These are phyloP conservation scores for Epinephelus coioides DNA, from an alignment of 2,797 vertebrate genomes.

Conservation along the genomic window DNA sequence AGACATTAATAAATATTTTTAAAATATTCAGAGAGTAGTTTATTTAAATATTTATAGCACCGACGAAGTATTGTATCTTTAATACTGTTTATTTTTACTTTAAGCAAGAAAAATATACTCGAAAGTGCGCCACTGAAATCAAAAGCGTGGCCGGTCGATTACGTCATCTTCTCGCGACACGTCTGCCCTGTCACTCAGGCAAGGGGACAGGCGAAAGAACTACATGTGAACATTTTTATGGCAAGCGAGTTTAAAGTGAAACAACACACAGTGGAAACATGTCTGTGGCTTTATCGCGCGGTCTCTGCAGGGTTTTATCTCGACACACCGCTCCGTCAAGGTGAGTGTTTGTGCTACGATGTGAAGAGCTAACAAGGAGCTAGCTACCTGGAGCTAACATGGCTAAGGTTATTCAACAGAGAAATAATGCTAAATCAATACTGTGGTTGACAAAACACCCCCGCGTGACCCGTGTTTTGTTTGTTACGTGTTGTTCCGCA, in stretches of 20 bases:
- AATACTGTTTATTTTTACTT: fast-evolving
- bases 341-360: conserved; percentile 48
- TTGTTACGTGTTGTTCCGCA: conserved; percentile 58
- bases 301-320: conserved; percentile 58
- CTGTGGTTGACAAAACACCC: background rate
- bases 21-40: fast-evolving
- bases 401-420: conserved; percentile 50
- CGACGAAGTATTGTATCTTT: fast-evolving
- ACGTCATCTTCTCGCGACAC: conserved; percentile 66
- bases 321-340: conserved; percentile 43
- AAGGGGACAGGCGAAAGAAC: conserved; percentile 8
- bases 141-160: fast-evolving
- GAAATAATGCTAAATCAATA: background rate
- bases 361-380: background rate
- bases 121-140: conserved; percentile 57
- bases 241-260: conserved; percentile 16
- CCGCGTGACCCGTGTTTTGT: background rate
- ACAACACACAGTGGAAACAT: conserved; percentile 39
- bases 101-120: conserved; percentile 3
- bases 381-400: conserved; percentile 18
- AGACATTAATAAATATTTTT: fast-evolving
- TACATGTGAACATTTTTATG: conserved; percentile 32
- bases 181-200: background rate
- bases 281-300: conserved; percentile 59
- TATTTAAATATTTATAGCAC: fast-evolving